Evolutionary conservation across 2,888 invertebrate genomes (phyloP), one percentile per base, ranked within the genome.

Genomic region (Suillia variegata): DNA sequence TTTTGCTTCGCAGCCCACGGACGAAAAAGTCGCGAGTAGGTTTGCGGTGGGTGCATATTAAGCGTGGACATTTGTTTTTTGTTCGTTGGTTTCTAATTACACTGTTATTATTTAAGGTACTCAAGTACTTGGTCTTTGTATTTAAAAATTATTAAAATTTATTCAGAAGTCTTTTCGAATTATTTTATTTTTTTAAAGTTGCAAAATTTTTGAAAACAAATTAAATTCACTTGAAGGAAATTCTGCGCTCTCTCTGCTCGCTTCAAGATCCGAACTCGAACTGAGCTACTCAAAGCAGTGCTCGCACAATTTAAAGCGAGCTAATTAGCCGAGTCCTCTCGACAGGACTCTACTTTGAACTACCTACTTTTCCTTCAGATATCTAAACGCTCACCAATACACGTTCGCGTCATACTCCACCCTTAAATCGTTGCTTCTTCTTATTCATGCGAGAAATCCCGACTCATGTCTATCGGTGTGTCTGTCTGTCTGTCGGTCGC

Each of bases 1-100:
- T 2, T 34, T 31, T 15, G 22, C 20, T 10, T 15, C 58, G 68
- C 68, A 13, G 69, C 69, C 87, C 87, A 87, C 58, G 87, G 87
- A 68, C 87, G 84, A 71, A 87, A 87, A 18, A 87, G 80, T 70
- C 87, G 84, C 47, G 86, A 85, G 64, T 82, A 83, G 63, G 82
- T 82, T 77, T 83, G 82, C 55, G 82, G 82, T 48, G 80, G 80
- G 62, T 76, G 74, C 63, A 76, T 67, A 62, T 76, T 78, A 56
- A 79, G 66, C 33, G 73, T 69, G 59, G 80, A 74, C 79, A 80
- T 79, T 64, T 58, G 12, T 26, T 26, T 8, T 79, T 64, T 58
- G 12, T 26, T 26, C 12, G 15, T 4, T n/a, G 15, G 4, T 38
- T 4, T 38, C n/a, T n/a, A 38, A 8, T 24, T 4, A 6, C 50